Conservation (phyloP, 2,888 invertebrate species). For the Pardosa pseudoannulata region DNA sequence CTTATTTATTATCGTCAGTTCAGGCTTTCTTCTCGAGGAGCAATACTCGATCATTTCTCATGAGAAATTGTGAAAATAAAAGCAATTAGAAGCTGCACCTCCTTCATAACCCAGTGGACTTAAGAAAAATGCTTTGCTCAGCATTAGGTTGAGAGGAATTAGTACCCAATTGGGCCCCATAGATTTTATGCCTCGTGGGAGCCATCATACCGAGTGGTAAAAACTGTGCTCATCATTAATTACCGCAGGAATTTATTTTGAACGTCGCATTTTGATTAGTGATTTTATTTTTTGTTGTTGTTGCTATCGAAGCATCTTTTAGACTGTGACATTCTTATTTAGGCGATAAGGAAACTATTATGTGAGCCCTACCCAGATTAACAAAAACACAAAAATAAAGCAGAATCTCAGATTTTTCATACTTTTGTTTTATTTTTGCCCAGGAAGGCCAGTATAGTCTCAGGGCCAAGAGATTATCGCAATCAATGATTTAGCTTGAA, state of each 20-base stretch:
- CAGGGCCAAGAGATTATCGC: slow-evolving; percentile 1
- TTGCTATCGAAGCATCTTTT: background rate
- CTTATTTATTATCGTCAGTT: background rate
- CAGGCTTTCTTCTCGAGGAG: background rate
- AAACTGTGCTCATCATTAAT: slow-evolving; percentile 27
- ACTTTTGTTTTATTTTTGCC: background rate
- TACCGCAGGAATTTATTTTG: slow-evolving; percentile 18
- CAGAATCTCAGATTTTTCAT: background rate
- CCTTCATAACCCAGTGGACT: background rate
- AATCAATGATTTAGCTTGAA: slow-evolving; percentile 13
- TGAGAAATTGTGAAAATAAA: slow-evolving; percentile 20
- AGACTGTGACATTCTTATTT: slow-evolving; percentile 7
- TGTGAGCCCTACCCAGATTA: slow-evolving; percentile 14
- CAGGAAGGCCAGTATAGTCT: background rate
- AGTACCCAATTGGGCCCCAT: slow-evolving; percentile 20
- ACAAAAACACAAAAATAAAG: slow-evolving; percentile 10
- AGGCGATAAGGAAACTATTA: slow-evolving; percentile 25
- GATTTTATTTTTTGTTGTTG: background rate
- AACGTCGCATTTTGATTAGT: slow-evolving; percentile 22
- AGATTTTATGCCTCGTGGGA: background rate
- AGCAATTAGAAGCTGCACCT: slow-evolving; percentile 14
- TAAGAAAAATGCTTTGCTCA: slow-evolving; percentile 16
- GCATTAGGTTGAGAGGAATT: slow-evolving; percentile 7
- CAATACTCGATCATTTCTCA: slow-evolving; percentile 15
- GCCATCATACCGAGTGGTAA: slow-evolving; percentile 19